Evolutionary conservation across 2,888 invertebrate species (phyloP), one percentile per base, ranked within the genome.

Genomic region (Abscondita cerata): DNA sequence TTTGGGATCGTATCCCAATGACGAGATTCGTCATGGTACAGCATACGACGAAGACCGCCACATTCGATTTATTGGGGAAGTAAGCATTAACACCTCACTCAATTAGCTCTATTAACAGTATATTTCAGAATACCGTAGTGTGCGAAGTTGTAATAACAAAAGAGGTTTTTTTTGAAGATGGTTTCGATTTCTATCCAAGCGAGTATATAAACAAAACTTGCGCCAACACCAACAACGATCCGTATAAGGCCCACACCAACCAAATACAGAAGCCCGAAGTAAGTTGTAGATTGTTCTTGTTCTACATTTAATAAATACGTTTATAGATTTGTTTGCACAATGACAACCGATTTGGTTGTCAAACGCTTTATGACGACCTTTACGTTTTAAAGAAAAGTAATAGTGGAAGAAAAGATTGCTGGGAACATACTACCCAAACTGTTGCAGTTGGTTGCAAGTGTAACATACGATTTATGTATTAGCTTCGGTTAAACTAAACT

Each of bases 171-270:
- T 16, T 38, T 9, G 69, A 73, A 65, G 64, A 65, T 9, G 73
- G 73, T 3, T 73, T 68, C 18, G 71, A 74, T 20, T 73, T 73
- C 48, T 70, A 67, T 47, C 72, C 73, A 6, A 70, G 65, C 53
- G 67, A 70, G 41, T 75, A 71, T 53, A 31, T 59, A 8, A 68
- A 68, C 34, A 41, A 58, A 52, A 68, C 65, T 33, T 68, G 67
- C 11, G 57, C 46, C 18, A 18, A 50, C 9, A 60, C 47, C 8
- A 50, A 44, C 18, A 54, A 31, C 4, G 57, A 62, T 40, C 61
- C 66, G 8, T 63, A 33, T 25, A 44, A 46, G 13, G 15, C 18
- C n/a, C 34, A 56, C 13, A 47, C 53, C 9, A 33, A 53, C 20
- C 34, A 13, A 1, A 2, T 20, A 4, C 19, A 13, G 16, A 56